These are phyloP conservation scores for Chironomus tentans DNA, from an alignment of 2,888 invertebrate genomes.

Conservation along the genomic window DNA sequence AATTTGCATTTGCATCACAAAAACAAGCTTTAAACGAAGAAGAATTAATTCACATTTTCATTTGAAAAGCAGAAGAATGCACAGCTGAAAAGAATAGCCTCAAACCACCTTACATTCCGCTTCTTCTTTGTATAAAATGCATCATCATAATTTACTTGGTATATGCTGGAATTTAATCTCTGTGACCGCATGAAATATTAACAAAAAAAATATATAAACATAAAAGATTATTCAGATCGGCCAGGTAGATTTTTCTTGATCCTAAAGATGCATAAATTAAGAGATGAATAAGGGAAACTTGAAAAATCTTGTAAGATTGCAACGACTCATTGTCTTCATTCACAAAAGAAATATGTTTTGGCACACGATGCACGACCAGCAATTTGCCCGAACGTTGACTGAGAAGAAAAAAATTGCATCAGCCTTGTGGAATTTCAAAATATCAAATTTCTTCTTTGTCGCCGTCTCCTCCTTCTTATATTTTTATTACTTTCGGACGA, in stretches of 20 bases:
- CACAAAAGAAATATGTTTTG: neutral
- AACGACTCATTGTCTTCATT: neutral
- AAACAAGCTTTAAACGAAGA: too few relatives aligned
- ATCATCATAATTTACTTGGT: neutral
- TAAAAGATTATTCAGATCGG: neutral
- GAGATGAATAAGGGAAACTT: neutral
- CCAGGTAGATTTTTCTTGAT: neutral
- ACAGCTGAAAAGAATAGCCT: neutral
- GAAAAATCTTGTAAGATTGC: neutral
- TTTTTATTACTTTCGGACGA: neutral
- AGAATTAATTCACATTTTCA: too few relatives aligned
- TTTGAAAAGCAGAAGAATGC: too few relatives aligned
- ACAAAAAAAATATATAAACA: neutral
- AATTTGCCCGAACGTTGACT: neutral
- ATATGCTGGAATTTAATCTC: conserved; percentile 7
- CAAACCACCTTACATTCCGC: neutral
- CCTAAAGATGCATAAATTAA: conserved; percentile 11
- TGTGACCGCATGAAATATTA: neutral
- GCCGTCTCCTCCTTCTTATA: neutral
- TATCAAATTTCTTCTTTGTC: neutral
- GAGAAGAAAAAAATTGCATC: conserved; percentile 7
- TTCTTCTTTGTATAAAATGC: neutral
- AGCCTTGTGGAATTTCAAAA: neutral
- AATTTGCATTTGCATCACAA: too few relatives aligned
- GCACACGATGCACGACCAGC: neutral